phyloP scores from a whole-genome alignment of 2,113 vertebrate genomes.

The Poeciliopsis prolifica region DNA sequence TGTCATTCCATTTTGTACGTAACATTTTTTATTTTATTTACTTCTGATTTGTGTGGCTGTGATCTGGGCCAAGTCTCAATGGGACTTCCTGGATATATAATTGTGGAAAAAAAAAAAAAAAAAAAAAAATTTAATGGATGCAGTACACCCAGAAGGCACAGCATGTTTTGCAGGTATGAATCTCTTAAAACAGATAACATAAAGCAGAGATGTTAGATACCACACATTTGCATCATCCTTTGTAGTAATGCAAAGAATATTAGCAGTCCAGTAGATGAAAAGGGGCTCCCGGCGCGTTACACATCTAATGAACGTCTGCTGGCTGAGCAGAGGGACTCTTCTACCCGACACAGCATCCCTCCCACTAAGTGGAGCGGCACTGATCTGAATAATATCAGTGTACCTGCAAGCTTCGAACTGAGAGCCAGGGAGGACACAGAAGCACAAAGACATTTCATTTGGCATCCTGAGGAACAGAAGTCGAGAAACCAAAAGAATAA shows the following conservation, averaged over 20 bases:
- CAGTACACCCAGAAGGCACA: not conserved
- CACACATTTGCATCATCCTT: not conserved
- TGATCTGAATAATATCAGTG: not conserved
- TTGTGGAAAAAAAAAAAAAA: not conserved
- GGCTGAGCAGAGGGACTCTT: not conserved
- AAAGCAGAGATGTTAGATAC: not conserved
- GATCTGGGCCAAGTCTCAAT: too few species aligned
- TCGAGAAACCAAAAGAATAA: not conserved
- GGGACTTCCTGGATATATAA: not conserved
- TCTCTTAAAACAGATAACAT: not conserved
- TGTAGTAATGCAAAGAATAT: not conserved
- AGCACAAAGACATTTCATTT: not conserved
- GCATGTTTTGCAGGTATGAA: not conserved
- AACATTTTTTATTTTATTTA: too few species aligned
- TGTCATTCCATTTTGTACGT: too few species aligned
- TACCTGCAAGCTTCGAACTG: not conserved
- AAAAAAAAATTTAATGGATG: not conserved
- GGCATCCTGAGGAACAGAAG: not conserved
- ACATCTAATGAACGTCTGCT: not conserved
- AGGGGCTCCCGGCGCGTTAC: not conserved
- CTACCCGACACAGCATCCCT: too few species aligned
- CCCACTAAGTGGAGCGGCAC: not conserved
- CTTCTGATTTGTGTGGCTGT: too few species aligned
- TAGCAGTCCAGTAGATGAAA: not conserved
- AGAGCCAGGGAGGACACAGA: not conserved